phyloP scores from a whole-genome alignment of 2,888 invertebrate species.

The Alentia gelatinosa region DNA sequence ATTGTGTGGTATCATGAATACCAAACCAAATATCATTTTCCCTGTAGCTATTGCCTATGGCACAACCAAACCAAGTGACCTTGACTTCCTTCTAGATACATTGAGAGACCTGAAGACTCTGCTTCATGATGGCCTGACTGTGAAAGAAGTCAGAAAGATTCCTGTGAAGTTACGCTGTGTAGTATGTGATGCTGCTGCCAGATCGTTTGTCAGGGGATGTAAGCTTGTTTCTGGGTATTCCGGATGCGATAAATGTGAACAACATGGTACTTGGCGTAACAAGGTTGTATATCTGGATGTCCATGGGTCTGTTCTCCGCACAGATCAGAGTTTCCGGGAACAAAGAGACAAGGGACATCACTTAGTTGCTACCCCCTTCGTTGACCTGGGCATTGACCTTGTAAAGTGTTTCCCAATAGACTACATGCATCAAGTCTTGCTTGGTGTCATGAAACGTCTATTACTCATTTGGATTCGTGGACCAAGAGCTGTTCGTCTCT shows the following conservation, averaged over 20 bases:
- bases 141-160: not conserved
- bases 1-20: not conserved
- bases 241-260: conserved; percentile 57
- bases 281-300: not conserved
- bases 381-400: conserved; percentile 47
- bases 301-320: not conserved
- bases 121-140: not conserved
- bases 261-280: conserved; percentile 25
- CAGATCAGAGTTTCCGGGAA: not conserved
- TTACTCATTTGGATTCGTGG: conserved; percentile 66
- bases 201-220: not conserved
- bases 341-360: conserved; percentile 8
- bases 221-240: conserved; percentile 56
- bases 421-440: conserved; percentile 74
- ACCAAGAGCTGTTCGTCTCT: conserved; percentile 57
- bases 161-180: not conserved
- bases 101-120: not conserved
- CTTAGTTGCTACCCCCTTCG: not conserved
- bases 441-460: conserved; percentile 69
- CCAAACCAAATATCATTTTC: not conserved
- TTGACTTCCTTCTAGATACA: not conserved
- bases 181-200: not conserved
- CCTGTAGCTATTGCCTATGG: not conserved
- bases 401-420: conserved; percentile 60
- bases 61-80: not conserved